Percentiles rank a stretch among this genome's conserved stretches.
These are phyloP conservation scores for Phymorhynchus buccinoides DNA, from an alignment of 1,140 invertebrate species.

Conservation along the genomic window DNA sequence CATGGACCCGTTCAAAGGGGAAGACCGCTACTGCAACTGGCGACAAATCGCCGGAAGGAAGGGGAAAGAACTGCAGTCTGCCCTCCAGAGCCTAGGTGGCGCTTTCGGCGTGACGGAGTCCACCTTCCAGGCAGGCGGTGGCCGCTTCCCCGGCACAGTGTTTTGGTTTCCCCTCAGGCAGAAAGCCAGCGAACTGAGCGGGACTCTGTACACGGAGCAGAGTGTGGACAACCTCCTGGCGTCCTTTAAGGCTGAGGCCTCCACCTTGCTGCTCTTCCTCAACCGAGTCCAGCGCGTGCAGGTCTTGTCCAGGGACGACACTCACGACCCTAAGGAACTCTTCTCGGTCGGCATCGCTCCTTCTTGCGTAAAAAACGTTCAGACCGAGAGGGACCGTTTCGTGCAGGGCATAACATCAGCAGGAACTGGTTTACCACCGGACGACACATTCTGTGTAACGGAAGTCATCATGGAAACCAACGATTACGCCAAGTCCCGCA, in stretches of 20 bases:
- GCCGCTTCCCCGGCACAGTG: slow-evolving; percentile 54
- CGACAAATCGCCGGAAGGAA: slow-evolving; percentile 44
- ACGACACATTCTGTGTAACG: not conserved
- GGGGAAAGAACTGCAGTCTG: slow-evolving; percentile 39
- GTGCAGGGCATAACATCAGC: not conserved
- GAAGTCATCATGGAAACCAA: slow-evolving; percentile 14
- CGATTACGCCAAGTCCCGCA: not conserved
- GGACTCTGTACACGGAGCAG: slow-evolving; percentile 45
- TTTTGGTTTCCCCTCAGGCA: slow-evolving; percentile 62
- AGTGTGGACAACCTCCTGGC: slow-evolving; percentile 52
- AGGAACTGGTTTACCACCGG: not conserved
- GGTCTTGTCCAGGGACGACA: not conserved
- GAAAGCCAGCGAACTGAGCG: slow-evolving; percentile 42
- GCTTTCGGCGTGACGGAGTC: slow-evolving; percentile 42
- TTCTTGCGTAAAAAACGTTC: not conserved
- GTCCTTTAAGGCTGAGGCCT: slow-evolving; percentile 49
- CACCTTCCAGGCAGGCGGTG: slow-evolving; percentile 28
- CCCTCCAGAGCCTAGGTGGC: slow-evolving; percentile 38
- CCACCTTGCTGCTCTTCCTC: slow-evolving; percentile 54
- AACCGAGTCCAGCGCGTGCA: slow-evolving; percentile 46
- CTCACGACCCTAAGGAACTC: not conserved
- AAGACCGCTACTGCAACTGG: slow-evolving; percentile 11
- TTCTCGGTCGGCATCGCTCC: not conserved
- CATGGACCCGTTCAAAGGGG: slow-evolving; percentile 56
- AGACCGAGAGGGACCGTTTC: not conserved